phyloP scores from a whole-genome alignment of 64 coral and sea anemone genomes.

The Stichodactyla helianthus region DNA sequence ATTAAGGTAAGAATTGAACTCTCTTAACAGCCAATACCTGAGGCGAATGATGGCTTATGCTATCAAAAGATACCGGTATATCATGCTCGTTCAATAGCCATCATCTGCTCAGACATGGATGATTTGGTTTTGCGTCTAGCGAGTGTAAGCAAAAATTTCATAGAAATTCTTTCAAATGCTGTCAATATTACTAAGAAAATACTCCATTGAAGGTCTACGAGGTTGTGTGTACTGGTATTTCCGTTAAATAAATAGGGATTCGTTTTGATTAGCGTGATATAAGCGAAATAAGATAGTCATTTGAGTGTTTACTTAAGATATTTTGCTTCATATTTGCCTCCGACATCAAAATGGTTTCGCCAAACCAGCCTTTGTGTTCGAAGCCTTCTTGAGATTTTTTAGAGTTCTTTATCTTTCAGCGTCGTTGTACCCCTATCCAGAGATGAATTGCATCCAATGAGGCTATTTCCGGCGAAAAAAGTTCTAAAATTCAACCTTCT shows the following conservation, averaged over 20 bases:
- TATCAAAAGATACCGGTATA: neutral
- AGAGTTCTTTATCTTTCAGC: conserved; percentile 13
- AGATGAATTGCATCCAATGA: neutral
- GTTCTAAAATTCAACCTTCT: neutral
- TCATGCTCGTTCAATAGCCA: neutral
- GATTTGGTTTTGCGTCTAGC: neutral
- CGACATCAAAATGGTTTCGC: neutral
- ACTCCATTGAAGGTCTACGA: neutral
- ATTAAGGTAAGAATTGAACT: neutral
- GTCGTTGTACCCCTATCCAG: neutral
- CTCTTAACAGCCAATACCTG: neutral
- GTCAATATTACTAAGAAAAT: neutral
- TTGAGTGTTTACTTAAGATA: conserved; percentile 12
- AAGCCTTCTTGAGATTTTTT: conserved; percentile 5
- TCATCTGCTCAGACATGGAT: neutral
- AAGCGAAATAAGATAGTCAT: conserved; percentile 25
- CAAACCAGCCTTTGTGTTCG: neutral
- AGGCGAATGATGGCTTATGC: neutral
- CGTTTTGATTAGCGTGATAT: conserved; percentile 11
- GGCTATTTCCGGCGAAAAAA: neutral
- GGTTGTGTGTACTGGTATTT: neutral
- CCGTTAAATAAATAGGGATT: conserved; percentile 22
- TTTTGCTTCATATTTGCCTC: neutral
- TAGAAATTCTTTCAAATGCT: neutral
- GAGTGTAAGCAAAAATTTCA: neutral